These are phyloP conservation scores for Caenorhabditis sp. DNA, from an alignment of 2,888 invertebrate genomes.

Conservation along the genomic window DNA sequence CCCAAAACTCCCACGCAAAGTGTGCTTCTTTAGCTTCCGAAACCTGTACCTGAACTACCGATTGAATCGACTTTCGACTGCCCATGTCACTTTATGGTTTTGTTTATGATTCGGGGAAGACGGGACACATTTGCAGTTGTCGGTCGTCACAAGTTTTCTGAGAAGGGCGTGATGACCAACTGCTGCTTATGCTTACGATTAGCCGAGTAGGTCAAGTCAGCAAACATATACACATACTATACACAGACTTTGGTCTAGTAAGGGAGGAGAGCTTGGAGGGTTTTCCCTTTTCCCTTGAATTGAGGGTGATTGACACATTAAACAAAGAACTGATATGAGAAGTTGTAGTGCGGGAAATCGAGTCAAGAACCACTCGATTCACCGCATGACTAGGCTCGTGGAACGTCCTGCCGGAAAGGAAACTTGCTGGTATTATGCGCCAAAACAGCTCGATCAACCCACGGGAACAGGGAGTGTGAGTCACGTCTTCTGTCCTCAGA, in stretches of 20 bases:
- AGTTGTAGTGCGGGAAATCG: slow-evolving; percentile 9
- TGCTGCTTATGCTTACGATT: slow-evolving; percentile 4
- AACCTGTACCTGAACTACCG: background rate
- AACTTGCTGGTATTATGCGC: background rate
- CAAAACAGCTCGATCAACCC: slow-evolving; percentile 14
- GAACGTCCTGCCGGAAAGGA: too few relatives aligned
- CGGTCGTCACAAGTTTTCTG: background rate
- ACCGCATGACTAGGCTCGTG: slow-evolving; percentile 12
- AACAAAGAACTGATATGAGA: slow-evolving; percentile 17
- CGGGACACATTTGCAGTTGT: slow-evolving; percentile 7
- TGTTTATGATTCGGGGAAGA: slow-evolving; percentile 3
- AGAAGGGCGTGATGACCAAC: slow-evolving; percentile 49
- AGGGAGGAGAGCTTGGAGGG: too few relatives aligned
- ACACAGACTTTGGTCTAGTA: background rate
- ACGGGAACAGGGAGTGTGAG: slow-evolving; percentile 12
- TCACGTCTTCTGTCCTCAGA: slow-evolving; percentile 7
- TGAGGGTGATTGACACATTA: slow-evolving; percentile 12
- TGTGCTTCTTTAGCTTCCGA: background rate
- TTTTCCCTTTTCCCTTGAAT: too few relatives aligned
- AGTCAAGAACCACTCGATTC: background rate
- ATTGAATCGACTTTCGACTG: background rate
- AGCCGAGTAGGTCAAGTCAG: slow-evolving; percentile 4
- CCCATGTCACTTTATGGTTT: slow-evolving; percentile 13
- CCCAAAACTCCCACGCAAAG: background rate
- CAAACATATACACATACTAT: background rate